Percentiles rank a stretch among this genome's conserved stretches.
Evolutionary conservation across 2,888 invertebrate species (phyloP).

Genomic region (Tenthredo notha): DNA sequence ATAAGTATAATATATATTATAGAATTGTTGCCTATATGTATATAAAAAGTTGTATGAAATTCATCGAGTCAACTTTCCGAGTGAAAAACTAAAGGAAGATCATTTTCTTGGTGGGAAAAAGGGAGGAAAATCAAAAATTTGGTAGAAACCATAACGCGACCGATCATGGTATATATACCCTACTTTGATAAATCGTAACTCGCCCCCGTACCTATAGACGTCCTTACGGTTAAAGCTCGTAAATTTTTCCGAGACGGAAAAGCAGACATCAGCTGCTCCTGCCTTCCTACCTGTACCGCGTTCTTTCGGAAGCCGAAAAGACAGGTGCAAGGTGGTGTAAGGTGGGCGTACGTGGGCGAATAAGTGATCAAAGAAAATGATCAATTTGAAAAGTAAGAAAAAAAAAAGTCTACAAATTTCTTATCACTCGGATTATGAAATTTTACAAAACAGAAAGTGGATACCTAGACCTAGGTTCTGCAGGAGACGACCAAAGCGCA

Average conservation of each 20-base stretch:
- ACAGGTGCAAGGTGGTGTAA: not conserved
- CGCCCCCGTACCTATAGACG: not conserved
- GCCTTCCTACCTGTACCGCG: not conserved
- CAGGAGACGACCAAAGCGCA: not conserved
- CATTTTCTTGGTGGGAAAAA: not conserved
- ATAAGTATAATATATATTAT: not conserved
- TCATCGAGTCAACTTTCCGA: not conserved
- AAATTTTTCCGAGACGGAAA: not conserved
- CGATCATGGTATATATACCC: not conserved
- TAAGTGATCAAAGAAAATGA: not conserved
- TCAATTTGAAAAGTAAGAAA: no score
- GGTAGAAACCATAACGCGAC: not conserved
- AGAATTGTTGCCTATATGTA: not conserved
- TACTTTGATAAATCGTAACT: slow-evolving; percentile 3
- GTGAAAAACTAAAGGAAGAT: not conserved
- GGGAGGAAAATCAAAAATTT: not conserved
- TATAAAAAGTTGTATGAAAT: not conserved
- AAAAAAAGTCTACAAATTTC: no score
- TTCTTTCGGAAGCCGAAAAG: not conserved
- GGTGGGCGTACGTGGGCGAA: not conserved
- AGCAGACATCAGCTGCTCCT: slow-evolving; percentile 16
- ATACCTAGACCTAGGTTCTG: not conserved
- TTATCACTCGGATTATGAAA: no score
- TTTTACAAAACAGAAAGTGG: not conserved
- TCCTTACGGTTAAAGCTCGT: not conserved